Evolutionary conservation across 2,113 vertebrate genomes (phyloP).

Genomic region (Notothenia coriiceps): DNA sequence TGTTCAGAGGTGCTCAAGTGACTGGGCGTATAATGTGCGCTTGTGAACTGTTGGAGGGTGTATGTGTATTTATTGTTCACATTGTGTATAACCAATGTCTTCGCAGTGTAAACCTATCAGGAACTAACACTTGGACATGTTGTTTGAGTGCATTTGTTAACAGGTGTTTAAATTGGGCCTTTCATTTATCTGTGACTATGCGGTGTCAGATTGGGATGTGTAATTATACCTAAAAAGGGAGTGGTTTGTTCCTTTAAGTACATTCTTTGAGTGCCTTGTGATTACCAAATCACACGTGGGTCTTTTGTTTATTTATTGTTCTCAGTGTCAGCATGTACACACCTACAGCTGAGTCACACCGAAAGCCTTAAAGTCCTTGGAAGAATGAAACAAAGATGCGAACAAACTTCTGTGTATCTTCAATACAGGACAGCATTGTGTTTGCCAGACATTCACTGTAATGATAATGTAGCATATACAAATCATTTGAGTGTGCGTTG

Average conservation of each 20-base stretch:
- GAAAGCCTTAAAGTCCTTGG: background rate
- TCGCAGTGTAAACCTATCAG: background rate
- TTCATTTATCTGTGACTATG: background rate
- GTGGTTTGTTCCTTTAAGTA: background rate
- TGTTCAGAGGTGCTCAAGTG: background rate
- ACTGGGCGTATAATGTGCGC: too few species aligned
- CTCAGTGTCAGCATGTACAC: background rate
- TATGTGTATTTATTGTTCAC: constrained; percentile 7
- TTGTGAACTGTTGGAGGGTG: background rate
- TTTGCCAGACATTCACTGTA: background rate
- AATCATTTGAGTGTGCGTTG: background rate
- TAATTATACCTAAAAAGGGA: constrained; percentile 35
- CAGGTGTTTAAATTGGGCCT: constrained; percentile 22
- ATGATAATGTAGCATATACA: background rate
- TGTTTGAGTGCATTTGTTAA: background rate
- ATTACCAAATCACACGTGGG: background rate
- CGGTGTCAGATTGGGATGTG: constrained; percentile 26
- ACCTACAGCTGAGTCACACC: background rate
- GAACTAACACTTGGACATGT: background rate
- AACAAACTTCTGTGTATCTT: background rate
- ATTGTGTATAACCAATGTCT: background rate
- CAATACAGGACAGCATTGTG: background rate
- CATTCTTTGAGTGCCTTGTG: background rate
- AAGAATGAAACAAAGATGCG: background rate
- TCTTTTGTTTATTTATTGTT: constrained; percentile 13